phyloP scores from a whole-genome alignment of 1,140 invertebrate genomes.

The Brachystomella parvula region DNA sequence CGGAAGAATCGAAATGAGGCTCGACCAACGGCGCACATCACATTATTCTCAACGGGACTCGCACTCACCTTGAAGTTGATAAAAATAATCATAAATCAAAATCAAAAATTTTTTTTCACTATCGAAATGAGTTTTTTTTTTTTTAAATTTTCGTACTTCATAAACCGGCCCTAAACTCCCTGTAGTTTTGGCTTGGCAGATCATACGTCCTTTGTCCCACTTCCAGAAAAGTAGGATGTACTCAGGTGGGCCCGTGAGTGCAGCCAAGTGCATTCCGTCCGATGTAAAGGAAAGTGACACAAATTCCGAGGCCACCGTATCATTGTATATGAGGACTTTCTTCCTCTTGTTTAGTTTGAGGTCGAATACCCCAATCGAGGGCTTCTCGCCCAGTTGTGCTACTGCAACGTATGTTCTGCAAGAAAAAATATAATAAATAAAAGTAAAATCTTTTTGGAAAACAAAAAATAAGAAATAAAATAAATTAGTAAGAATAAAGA shows the following conservation, averaged over 20 bases:
- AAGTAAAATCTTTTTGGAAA: conserved; percentile 5
- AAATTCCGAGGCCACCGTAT: conserved; percentile 50
- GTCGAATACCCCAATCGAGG: conserved; percentile 47
- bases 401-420: conserved; percentile 30
- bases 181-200: conserved; percentile 61
- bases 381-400: conserved; percentile 40
- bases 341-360: conserved; percentile 44
- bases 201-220: conserved; percentile 74
- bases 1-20: conserved; percentile 67
- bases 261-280: conserved; percentile 67
- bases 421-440: conserved; percentile 6
- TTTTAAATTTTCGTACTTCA: conserved; percentile 43
- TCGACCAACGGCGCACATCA: conserved; percentile 63
- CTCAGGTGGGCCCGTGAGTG: conserved; percentile 67
- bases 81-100: not conserved
- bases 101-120: too few relatives aligned
- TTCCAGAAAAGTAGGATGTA: conserved; percentile 71
- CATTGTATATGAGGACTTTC: conserved; percentile 44
- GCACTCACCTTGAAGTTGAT: conserved; percentile 49
- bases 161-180: conserved; percentile 47
- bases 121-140: too few relatives aligned
- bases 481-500: not conserved
- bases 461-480: not conserved
- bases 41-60: conserved; percentile 66
- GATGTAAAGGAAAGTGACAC: conserved; percentile 65